A percentile compares a stretch with the other conserved stretches of the same genome.
Evolutionary conservation across 2,797 vertebrate species (phyloP).

Genomic region (Sparus aurata): DNA sequence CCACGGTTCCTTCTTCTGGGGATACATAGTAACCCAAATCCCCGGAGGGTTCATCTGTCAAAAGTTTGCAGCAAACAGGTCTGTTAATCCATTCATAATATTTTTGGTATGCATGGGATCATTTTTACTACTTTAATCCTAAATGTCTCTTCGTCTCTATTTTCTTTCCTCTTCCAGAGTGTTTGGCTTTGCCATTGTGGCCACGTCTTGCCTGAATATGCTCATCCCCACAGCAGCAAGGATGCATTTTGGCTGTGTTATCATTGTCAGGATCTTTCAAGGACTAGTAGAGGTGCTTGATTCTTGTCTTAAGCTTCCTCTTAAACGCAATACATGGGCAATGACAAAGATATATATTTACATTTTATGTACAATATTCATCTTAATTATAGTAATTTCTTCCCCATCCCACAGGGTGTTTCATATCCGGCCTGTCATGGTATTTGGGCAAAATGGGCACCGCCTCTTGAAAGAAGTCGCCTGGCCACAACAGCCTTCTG

Average conservation of each 20-base stretch:
- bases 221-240: constrained; percentile 91
- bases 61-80: constrained; percentile 97
- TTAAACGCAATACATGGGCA: background rate
- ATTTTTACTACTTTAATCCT: background rate
- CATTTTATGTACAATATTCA: background rate
- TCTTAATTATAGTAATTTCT: constrained; percentile 4
- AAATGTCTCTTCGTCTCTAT: background rate
- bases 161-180: constrained; percentile 79
- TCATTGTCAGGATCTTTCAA: constrained; percentile 91
- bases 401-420: constrained; percentile 84
- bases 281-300: constrained; percentile 91
- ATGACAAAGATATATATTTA: background rate
- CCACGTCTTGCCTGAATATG: constrained; percentile 93
- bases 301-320: background rate
- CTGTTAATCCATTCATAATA: constrained; percentile 4
- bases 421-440: constrained; percentile 94
- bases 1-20: constrained; percentile 97
- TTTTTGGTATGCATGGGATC: background rate
- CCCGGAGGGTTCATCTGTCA: constrained; percentile 96
- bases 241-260: constrained; percentile 91
- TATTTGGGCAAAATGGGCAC: constrained; percentile 96
- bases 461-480: constrained; percentile 92
- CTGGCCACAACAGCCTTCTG: constrained; percentile 94
- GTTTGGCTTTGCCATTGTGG: constrained; percentile 94
- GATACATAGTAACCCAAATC: constrained; percentile 97